Conservation (phyloP, 2,797 vertebrate species). For the Sebastes oblongus region DNA sequence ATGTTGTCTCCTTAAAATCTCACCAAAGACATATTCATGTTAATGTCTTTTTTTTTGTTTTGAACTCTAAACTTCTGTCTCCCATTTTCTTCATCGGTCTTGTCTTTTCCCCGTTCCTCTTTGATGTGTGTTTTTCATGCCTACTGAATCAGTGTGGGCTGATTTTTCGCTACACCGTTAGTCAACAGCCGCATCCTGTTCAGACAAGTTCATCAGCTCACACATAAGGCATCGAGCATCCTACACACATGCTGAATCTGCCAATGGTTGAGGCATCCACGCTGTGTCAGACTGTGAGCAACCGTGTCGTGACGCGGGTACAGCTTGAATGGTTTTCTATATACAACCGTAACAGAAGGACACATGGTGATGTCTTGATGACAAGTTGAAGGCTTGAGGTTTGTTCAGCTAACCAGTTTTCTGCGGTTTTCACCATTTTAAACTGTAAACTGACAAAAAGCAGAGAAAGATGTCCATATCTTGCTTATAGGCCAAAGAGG, state of each 20-base stretch:
- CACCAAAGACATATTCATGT: not conserved
- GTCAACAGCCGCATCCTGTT: constrained; percentile 68
- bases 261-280: constrained; percentile 43
- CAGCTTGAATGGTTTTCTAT: not conserved
- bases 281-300: constrained; percentile 40
- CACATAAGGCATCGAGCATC: constrained; percentile 46
- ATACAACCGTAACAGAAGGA: not conserved
- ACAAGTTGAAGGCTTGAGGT: constrained; percentile 1
- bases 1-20: not conserved
- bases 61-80: not conserved
- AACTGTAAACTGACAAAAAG: not conserved
- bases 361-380: not conserved
- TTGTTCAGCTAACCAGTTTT: not conserved
- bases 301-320: constrained; percentile 3
- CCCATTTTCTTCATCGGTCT: not conserved
- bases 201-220: constrained; percentile 53
- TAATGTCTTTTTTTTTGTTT: not conserved
- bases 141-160: constrained; percentile 50
- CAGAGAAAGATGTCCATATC: not conserved
- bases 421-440: not conserved
- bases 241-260: constrained; percentile 57
- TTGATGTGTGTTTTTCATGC: constrained; percentile 40
- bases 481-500: not conserved
- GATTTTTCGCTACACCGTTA: constrained; percentile 44
- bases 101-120: constrained; percentile 1